Conservation (phyloP, 2,888 invertebrate genomes). For the Cosmia pyralina region DNA sequence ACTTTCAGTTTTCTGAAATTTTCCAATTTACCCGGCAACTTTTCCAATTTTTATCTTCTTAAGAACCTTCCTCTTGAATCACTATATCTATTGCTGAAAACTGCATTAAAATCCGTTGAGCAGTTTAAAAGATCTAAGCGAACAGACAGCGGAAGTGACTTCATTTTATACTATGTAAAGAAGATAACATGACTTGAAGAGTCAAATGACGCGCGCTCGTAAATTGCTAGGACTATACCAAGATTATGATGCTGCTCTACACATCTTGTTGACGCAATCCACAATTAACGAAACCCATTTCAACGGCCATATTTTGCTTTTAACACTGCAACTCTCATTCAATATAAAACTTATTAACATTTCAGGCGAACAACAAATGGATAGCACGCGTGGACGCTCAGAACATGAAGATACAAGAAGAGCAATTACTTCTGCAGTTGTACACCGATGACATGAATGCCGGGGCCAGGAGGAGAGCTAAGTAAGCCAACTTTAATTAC, state of each 20-base stretch:
- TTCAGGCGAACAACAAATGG: constrained; percentile 85
- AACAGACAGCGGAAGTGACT: too few species aligned
- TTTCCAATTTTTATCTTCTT: too few species aligned
- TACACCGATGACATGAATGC: constrained; percentile 85
- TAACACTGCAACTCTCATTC: neutral
- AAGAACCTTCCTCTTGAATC: too few species aligned
- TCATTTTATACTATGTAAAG: too few species aligned
- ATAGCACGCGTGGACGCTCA: constrained; percentile 80
- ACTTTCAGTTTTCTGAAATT: too few species aligned
- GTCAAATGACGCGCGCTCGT: too few species aligned
- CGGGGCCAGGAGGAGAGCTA: constrained; percentile 76
- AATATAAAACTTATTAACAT: neutral
- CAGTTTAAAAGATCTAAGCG: too few species aligned
- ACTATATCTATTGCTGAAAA: too few species aligned
- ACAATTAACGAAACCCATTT: neutral
- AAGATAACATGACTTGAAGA: too few species aligned
- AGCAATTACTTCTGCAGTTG: constrained; percentile 79
- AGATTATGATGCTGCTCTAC: neutral
- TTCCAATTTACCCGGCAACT: too few species aligned
- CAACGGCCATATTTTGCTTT: neutral
- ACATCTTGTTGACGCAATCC: neutral
- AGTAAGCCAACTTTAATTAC: constrained; percentile 68
- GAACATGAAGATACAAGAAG: constrained; percentile 83
- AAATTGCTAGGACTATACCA: neutral
- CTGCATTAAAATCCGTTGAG: too few species aligned